Evolutionary conservation across 2,888 invertebrate species (phyloP), one percentile per base, ranked within the genome.

Genomic region (Andrena dorsata): DNA sequence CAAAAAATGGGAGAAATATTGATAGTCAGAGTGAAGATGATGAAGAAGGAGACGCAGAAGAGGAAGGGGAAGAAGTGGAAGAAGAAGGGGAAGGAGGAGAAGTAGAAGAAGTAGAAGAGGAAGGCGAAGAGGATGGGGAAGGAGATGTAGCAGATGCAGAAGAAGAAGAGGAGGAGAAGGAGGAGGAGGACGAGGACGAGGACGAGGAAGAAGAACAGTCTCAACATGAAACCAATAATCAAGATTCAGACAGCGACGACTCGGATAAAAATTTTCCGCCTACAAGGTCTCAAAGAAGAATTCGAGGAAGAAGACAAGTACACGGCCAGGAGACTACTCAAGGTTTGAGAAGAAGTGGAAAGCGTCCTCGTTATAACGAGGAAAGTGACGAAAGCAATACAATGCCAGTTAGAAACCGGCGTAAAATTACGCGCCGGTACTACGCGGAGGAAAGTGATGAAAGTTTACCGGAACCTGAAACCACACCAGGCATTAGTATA

Each of bases 401-500:
- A 20, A 80, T 70, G 72, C 94, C 91, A 81, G 89, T 92, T 71
- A 92, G 91, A 86, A 93, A 92, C 71, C 89, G 90, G 6, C 89
- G 93, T 20, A 89, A 89, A 77, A 89, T 92, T 0, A 92, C 92
- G 47, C 88, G 92, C 28, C 92, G 91, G 56, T 92, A 93, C 83
- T 94, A 94, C 66, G 93, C 93, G 2, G 94, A 94, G 80, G 94
- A 93, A 7, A 86, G 86, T n/a, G 86, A 86, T 26, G 94, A 93
- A 63, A 91, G 91, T 83, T 85, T 88, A 58, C 90, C 90, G 2
- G 92, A 92, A 80, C 93, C 94, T 20, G 94, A 80, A 30, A 80
- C 68, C 30, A 35, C 30, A 20, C 61, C 80, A 65, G 80, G 93
- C 56, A 94, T 95, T 64, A 96, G 95, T 88, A 95, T 97, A 47